Evolutionary conservation across 2,113 vertebrate species (phyloP), one percentile per base, ranked within the genome.

Genomic region (Rhynchopsitta pachyrhyncha): DNA sequence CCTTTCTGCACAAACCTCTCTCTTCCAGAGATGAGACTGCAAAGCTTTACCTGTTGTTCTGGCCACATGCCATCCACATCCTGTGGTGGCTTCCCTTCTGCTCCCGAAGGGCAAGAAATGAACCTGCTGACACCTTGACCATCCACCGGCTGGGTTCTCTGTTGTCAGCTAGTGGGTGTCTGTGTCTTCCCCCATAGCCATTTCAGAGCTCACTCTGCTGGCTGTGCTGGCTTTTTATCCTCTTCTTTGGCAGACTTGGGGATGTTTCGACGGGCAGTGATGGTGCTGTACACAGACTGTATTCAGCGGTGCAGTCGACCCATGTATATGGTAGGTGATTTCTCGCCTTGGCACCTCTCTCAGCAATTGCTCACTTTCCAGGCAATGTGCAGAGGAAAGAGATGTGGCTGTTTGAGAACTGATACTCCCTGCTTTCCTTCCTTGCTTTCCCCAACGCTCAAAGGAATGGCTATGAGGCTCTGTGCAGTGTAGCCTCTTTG

Each of bases 261-360:
- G 37, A 94, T 98, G 17, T 98, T 98, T 79, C 98, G 93, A 13
- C 96, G 98, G 39, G 98, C 97, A 2, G 89, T 93, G 3, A 96
- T 97, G 97, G 98, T 98, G 74, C 69, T 98, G 47, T 98, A 98
- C 95, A 98, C 96, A 0, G 98, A 98, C 85, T 98, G 97, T 35
- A 88, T 98, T 91, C 98, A 98, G 92, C 98, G 98, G 88, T 98
- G 98, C 86, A 98, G 98, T 80, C 96, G 98, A 39, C 98, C 98
- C 8, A 98, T 98, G 95, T 98, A 98, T 68, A 98, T 97, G 98
- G 98, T 98, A 97, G 6, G 98, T 92, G 81, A 18, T 3, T 53
- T 22, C 23, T 64, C 49, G 53, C 24, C 60, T 70, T 25, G 33
- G 76, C 17, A 16, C 12, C 28, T 53, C 19, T n/a, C 18, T 77